These are phyloP conservation scores for Polyommatus iphigenia DNA, from an alignment of 2,888 invertebrate genomes.

Conservation along the genomic window DNA sequence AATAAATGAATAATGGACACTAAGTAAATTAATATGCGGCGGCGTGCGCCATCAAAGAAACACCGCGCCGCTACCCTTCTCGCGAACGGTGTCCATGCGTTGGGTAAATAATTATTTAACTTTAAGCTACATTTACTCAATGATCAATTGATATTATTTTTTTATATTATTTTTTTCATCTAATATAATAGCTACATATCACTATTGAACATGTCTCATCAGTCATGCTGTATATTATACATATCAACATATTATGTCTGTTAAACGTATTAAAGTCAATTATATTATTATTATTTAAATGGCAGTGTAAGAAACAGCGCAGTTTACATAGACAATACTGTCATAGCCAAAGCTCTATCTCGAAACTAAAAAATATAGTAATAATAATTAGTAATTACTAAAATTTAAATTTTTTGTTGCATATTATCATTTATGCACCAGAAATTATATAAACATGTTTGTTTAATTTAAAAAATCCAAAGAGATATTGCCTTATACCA, in stretches of 20 bases:
- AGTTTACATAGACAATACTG: neutral
- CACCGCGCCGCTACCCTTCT: too few species aligned
- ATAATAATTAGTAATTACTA: too few species aligned
- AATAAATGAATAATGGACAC: too few species aligned
- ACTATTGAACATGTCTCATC: too few species aligned
- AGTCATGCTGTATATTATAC: neutral
- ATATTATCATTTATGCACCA: neutral
- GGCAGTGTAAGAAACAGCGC: neutral
- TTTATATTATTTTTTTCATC: too few species aligned
- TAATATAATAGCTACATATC: too few species aligned
- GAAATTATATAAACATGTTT: neutral
- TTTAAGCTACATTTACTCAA: too few species aligned
- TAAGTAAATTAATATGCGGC: too few species aligned
- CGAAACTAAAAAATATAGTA: neutral
- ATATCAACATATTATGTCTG: neutral
- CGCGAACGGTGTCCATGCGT: too few species aligned
- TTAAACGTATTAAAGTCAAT: neutral
- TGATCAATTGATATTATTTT: too few species aligned
- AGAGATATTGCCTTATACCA: neutral
- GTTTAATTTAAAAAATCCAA: neutral
- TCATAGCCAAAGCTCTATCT: neutral
- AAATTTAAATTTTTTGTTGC: neutral
- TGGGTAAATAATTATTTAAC: too few species aligned
- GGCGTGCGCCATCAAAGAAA: too few species aligned
- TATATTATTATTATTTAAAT: neutral